A percentile compares a stretch with the other conserved stretches of the same genome.
Conservation (phyloP, 2,888 invertebrate species). For the Rhagonycha lutea region DNA sequence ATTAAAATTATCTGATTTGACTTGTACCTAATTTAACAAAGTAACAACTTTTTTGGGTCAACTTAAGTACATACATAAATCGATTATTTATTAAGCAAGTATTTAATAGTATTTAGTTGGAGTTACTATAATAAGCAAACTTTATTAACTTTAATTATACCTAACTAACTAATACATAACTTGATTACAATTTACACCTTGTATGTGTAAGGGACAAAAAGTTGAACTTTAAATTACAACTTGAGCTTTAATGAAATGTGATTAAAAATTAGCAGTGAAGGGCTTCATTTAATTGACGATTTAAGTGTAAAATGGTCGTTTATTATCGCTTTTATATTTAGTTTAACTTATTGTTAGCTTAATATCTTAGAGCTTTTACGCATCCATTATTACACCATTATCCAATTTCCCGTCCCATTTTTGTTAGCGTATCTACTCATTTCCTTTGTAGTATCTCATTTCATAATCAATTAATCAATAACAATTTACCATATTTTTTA, state of each 20-base stretch:
- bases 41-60: background rate
- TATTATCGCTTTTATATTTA: background rate
- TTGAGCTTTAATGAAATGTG: background rate
- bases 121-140: background rate
- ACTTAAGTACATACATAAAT: too few relatives aligned
- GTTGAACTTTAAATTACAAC: background rate
- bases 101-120: background rate
- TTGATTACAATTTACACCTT: background rate
- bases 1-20: background rate
- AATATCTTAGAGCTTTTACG: background rate
- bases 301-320: background rate
- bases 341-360: background rate
- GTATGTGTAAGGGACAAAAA: background rate
- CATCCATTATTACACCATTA: background rate
- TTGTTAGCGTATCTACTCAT: background rate
- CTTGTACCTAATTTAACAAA: background rate
- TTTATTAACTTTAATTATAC: background rate
- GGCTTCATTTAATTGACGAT: background rate
- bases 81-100: background rate
- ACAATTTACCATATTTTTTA: background rate
- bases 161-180: background rate
- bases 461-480: slow-evolving; percentile 1
- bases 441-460: background rate
- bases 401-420: background rate
- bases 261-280: background rate